Evolutionary conservation across 1,140 invertebrate genomes (phyloP).

Genomic region (Leptinotarsa undecemlineata): DNA sequence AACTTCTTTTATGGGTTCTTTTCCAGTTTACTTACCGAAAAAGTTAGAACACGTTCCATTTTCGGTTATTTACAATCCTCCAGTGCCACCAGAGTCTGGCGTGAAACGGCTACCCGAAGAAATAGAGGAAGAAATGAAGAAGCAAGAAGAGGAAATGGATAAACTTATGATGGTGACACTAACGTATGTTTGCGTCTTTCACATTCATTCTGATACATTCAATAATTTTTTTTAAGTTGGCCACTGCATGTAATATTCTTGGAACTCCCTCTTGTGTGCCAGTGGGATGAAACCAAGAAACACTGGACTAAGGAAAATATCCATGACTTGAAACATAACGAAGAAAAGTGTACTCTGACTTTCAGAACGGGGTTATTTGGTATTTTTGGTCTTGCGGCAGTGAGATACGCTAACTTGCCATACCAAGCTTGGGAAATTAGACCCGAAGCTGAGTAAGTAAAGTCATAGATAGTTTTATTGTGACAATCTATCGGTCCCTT

Average conservation of each 20-base stretch:
- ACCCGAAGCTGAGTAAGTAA: constrained; percentile 63
- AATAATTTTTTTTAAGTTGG: constrained; percentile 58
- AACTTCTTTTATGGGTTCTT: neutral
- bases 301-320: constrained; percentile 77
- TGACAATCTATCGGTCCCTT: no score
- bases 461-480: neutral
- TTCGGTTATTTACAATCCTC: constrained; percentile 70
- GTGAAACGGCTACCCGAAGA: constrained; percentile 75
- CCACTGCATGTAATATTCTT: constrained; percentile 80
- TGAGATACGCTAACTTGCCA: constrained; percentile 78
- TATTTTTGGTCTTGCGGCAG: constrained; percentile 73
- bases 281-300: constrained; percentile 67
- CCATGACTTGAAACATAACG: constrained; percentile 81
- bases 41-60: constrained; percentile 68
- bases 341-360: constrained; percentile 76
- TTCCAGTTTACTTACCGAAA: constrained; percentile 69
- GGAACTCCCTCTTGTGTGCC: constrained; percentile 77
- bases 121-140: constrained; percentile 77
- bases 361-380: constrained; percentile 76
- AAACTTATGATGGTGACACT: constrained; percentile 71
- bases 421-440: constrained; percentile 84
- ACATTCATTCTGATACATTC: neutral
- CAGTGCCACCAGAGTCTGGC: constrained; percentile 62
- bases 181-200: constrained; percentile 58
- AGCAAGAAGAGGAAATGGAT: constrained; percentile 73